Base-by-base conservation (phyloP, 1,140 invertebrate species). In the Adoxophyes honmai region DNA sequence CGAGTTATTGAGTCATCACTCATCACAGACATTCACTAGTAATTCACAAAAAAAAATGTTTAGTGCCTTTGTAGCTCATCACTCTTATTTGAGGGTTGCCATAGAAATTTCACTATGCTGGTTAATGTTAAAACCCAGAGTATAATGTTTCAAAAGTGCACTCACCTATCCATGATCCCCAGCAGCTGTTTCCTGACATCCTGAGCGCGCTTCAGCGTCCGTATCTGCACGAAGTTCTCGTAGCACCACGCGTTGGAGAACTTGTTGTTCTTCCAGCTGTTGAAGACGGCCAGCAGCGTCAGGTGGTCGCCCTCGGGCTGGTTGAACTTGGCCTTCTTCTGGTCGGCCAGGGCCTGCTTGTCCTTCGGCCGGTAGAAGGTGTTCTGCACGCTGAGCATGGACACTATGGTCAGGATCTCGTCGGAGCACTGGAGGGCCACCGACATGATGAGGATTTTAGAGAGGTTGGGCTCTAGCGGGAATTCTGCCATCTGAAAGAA, bases 201-300 rank as follows among this genome's bases (percentile, higher is more conserved):
- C 88, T 99, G 98, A 0, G 98, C 97, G 54, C 98, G 90, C 88
- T 99, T 99, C 33, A 99, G 86, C 0, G 98, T 99, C 14, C 98
- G 89, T 28, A 98, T 97, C 90, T 99, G 99, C 5, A 99, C 97
- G 89, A 99, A 99, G 90, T 99, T 99, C 83, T 99, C 98, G 80
- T 98, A 99, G 86, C 98, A 99, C 99, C 98, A 99, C 0, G 98
- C 97, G 83, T 98, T 98, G 0, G 97, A 98, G 87, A 99, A 99
- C 81, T 99, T 99, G 84, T 99, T 99, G 76, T 99, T 99, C 77
- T 97, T 97, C 99, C 99, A 99, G 15, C 98, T 98, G 80, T 99
- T 99, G 81, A 99, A 99, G 1, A 99, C 98, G 0, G 98, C 97
- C n/a, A 99, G 85, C 8, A 99, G 86, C 0, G 98, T 99, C 5